Percentiles rank a stretch among this genome's conserved stretches.
Evolutionary conservation across 1,140 invertebrate genomes (phyloP).

Genomic region (Harlomillsia oculata): DNA sequence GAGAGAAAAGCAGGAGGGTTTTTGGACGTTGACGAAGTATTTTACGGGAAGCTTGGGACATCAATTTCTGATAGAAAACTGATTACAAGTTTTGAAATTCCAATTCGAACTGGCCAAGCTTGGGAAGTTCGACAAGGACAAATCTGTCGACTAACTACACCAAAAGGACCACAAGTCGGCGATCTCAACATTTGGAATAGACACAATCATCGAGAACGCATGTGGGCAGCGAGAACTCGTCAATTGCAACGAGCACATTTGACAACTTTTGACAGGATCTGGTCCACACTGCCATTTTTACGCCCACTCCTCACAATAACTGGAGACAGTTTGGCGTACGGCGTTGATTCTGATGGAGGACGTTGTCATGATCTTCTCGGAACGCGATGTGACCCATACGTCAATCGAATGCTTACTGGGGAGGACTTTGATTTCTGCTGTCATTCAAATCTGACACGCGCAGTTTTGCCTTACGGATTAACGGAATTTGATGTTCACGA

Average conservation of each 20-base stretch:
- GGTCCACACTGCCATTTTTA: slow-evolving; percentile 44
- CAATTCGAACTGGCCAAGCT: slow-evolving; percentile 28
- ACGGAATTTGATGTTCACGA: slow-evolving; percentile 45
- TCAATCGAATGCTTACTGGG: slow-evolving; percentile 42
- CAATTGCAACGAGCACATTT: slow-evolving; percentile 44
- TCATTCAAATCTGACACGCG: slow-evolving; percentile 43
- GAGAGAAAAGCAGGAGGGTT: no score
- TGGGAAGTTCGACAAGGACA: slow-evolving; percentile 33
- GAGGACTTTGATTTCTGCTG: slow-evolving; percentile 41
- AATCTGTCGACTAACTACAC: slow-evolving; percentile 27
- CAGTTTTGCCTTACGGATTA: slow-evolving; percentile 41
- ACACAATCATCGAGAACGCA: slow-evolving; percentile 42
- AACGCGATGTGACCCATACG: slow-evolving; percentile 46
- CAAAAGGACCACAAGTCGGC: slow-evolving; percentile 38
- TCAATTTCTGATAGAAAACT: background rate
- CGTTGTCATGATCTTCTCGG: slow-evolving; percentile 44
- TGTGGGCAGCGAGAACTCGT: slow-evolving; percentile 43
- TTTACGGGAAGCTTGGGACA: slow-evolving; percentile 12
- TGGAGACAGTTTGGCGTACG: slow-evolving; percentile 43
- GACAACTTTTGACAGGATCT: slow-evolving; percentile 42
- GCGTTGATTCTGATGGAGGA: slow-evolving; percentile 45
- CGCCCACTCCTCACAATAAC: slow-evolving; percentile 46
- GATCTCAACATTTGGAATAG: slow-evolving; percentile 46
- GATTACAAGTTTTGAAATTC: slow-evolving; percentile 26
- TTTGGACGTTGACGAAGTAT: slow-evolving; percentile 13